Conservation (phyloP, 1,140 invertebrate genomes). For the Penaeus japonicus region DNA sequence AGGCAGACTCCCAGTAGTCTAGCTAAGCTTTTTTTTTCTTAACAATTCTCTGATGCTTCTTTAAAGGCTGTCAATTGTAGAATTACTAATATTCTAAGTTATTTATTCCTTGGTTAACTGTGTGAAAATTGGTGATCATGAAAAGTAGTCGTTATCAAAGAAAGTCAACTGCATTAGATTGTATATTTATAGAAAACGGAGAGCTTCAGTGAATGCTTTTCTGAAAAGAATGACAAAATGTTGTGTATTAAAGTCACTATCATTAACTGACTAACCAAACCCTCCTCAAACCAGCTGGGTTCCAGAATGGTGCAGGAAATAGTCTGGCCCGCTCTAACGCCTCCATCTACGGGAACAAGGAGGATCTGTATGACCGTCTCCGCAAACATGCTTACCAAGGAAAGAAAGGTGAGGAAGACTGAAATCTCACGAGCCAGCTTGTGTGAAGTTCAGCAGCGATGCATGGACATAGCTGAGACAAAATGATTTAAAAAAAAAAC, state of each 20-base stretch:
- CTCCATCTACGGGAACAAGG: constrained; percentile 93
- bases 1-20: neutral
- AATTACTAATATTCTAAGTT: neutral
- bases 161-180: too few species aligned
- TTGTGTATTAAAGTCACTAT: too few species aligned
- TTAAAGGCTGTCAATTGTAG: neutral
- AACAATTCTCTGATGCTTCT: neutral
- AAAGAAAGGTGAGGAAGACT: constrained; percentile 75
- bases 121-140: neutral
- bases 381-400: constrained; percentile 94
- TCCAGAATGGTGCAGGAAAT: constrained; percentile 55
- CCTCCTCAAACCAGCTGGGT: constrained; percentile 54
- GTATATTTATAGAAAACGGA: too few species aligned
- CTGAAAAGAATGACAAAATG: neutral
- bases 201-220: neutral
- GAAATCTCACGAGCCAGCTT: constrained; percentile 80
- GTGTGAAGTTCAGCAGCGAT: constrained; percentile 74
- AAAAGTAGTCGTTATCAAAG: too few species aligned
- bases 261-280: constrained; percentile 13
- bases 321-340: constrained; percentile 85
- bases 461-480: neutral
- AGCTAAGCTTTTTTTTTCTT: neutral
- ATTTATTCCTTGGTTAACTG: neutral
- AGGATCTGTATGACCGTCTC: constrained; percentile 93
- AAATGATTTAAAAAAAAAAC: neutral